Conservation (phyloP, 2,888 invertebrate genomes). For the Entomobrya proxima region DNA sequence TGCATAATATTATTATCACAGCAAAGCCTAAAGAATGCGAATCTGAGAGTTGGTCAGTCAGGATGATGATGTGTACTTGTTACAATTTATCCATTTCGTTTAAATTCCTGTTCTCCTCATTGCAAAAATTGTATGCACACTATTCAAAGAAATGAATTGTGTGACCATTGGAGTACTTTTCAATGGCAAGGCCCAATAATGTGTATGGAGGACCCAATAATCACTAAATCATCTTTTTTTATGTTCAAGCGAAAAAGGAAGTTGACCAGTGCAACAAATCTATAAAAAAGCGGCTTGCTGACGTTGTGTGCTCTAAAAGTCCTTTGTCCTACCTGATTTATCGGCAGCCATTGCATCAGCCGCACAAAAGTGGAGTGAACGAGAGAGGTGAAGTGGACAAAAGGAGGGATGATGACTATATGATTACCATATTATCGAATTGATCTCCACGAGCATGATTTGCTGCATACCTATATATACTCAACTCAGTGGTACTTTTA, state of each 20-base stretch:
- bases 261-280: background rate
- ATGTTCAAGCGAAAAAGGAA: slow-evolving; percentile 36
- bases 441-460: background rate
- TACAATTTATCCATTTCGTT: background rate
- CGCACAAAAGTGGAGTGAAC: background rate
- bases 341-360: background rate
- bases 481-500: too few relatives aligned
- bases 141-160: background rate
- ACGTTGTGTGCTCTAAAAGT: background rate
- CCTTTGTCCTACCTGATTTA: slow-evolving; percentile 22
- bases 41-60: background rate
- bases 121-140: background rate
- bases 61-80: background rate
- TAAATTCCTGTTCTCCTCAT: background rate
- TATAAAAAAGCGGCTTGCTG: too few relatives aligned
- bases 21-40: too few relatives aligned
- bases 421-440: background rate
- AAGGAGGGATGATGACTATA: slow-evolving; percentile 3
- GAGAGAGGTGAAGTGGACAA: slow-evolving; percentile 29
- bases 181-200: slow-evolving; percentile 54
- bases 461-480: background rate
- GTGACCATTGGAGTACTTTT: slow-evolving; percentile 35
- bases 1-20: background rate
- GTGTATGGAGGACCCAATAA: slow-evolving; percentile 62
- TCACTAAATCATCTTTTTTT: slow-evolving; percentile 53